Evolutionary conservation across 2,797 vertebrate genomes (phyloP), one percentile per base, ranked within the genome.

Genomic region (Muscicapa striata): DNA sequence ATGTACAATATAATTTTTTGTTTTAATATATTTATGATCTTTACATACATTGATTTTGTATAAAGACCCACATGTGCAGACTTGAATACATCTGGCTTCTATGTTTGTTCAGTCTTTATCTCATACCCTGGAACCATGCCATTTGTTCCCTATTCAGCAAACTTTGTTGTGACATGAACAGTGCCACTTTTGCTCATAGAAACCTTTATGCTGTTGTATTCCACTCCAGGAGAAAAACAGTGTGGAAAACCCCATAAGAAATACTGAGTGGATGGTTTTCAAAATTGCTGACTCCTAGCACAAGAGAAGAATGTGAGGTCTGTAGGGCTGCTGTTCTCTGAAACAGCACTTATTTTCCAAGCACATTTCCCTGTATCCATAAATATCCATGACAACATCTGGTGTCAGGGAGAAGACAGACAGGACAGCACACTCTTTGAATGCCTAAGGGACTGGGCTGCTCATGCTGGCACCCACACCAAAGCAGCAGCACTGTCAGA

Each of bases 381-480:
- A 72, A 85, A 90, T 89, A 96, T 46, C 77, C 61, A 68, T 38
- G 58, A 87, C 68, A 86, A 84, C 81, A 94, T 89, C 91, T 95
- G 84, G 70, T 51, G 24, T 32, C 67, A 77, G 66, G 24, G 63
- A 93, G 45, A 69, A 94, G 54, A 87, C 32, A 78, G 83, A 81
- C 54, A 43, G 45, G 78, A 80, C 32, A 79, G 54, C 24, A 92
- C 63, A 55, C 58, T 77, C 38, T 75, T 32, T 61, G 90, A 94
- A 91, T 94, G 91, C 64, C 32, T 84, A 87, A 93, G 29, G 70
- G 43, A 75, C 45, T 55, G 43, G 32, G 52, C 61, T n/a, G 17
- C 32, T 91, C 70, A 52, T 36, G 43, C n/a, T 91, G 74, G 81
- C 61, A 90, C 17, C 48, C 5, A 5, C 72, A 78, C 48, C 67